Evolutionary conservation across 2,113 vertebrate genomes (phyloP).

Genomic region (Beaufortia kweichowensis): DNA sequence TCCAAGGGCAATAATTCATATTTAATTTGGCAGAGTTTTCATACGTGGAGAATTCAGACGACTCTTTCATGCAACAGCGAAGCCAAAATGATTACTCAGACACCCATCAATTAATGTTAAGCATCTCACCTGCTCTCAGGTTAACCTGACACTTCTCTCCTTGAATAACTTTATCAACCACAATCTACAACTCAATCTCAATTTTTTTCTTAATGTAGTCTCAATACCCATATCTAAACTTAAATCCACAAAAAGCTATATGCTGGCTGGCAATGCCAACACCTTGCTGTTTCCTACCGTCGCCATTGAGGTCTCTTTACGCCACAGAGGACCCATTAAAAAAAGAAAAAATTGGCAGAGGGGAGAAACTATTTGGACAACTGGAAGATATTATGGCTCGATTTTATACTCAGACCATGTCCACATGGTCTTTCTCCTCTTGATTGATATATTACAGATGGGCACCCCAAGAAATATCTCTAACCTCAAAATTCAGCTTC

Average conservation of each 20-base stretch:
- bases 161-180: neutral
- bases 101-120: conserved; percentile 8
- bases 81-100: conserved; percentile 16
- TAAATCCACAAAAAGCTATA: conserved; percentile 19
- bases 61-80: neutral
- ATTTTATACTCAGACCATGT: conserved; percentile 67
- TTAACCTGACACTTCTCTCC: neutral
- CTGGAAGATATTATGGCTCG: conserved; percentile 75
- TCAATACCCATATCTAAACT: conserved; percentile 10
- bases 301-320: conserved; percentile 46
- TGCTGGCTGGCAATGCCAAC: conserved; percentile 50
- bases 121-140: neutral
- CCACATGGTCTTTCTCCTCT: conserved; percentile 63
- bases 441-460: conserved; percentile 56
- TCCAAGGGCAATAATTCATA: neutral
- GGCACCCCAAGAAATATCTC: conserved; percentile 42
- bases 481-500: conserved; percentile 11
- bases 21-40: neutral
- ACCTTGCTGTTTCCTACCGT: conserved; percentile 51
- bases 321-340: conserved; percentile 54
- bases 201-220: conserved; percentile 14
- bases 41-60: conserved; percentile 12
- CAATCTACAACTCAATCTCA: neutral
- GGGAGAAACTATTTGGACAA: conserved; percentile 78
- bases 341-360: conserved; percentile 51